Conservation (phyloP, 2,113 vertebrate species). For the Daubentonia madagascariensis region DNA sequence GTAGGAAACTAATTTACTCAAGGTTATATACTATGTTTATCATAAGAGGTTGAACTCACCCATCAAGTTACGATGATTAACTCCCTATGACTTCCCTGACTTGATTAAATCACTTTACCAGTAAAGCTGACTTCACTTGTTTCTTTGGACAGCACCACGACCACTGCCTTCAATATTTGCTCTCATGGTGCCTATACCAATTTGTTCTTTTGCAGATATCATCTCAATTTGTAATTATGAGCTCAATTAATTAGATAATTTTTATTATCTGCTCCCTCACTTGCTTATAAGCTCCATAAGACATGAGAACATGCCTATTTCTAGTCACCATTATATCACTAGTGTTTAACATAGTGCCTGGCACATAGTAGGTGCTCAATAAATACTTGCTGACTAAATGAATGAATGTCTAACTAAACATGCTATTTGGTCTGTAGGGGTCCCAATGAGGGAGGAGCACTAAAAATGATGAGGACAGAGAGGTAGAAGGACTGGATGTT, state of each 20-base stretch:
- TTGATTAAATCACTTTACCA: neutral
- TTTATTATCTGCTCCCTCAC: neutral
- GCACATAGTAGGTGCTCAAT: neutral
- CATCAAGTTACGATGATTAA: neutral
- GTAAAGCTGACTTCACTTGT: neutral
- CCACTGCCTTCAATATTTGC: neutral
- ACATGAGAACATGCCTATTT: neutral
- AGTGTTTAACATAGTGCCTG: neutral
- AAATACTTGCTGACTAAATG: neutral
- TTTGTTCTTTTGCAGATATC: neutral
- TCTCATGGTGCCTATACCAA: neutral
- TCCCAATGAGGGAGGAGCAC: neutral
- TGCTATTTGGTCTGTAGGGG: neutral
- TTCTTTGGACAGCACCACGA: neutral
- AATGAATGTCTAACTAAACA: neutral
- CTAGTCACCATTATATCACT: neutral
- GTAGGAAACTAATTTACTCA: neutral
- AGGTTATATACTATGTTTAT: neutral
- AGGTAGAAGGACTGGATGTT: neutral
- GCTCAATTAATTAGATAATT: neutral
- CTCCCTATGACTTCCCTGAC: neutral
- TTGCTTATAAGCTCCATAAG: neutral
- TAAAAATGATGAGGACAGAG: neutral
- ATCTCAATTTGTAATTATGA: neutral
- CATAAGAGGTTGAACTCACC: neutral